Percentiles rank a stretch among this genome's conserved stretches.
phyloP scores from a whole-genome alignment of 2,888 invertebrate species.

The Hypena proboscidalis region DNA sequence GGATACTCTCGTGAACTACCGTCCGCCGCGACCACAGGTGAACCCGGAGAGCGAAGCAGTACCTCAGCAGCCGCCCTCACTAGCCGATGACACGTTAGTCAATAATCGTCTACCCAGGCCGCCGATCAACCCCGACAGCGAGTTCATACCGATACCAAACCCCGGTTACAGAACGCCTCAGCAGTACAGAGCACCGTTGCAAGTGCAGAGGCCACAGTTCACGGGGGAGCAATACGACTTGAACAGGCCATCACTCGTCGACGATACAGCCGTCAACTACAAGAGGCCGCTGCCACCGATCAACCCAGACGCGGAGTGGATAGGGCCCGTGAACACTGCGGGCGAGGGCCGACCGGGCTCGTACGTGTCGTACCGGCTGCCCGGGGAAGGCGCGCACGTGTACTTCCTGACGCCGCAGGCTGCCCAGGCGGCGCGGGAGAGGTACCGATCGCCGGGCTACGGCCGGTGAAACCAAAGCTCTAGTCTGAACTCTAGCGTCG shows the following conservation, averaged over 20 bases:
- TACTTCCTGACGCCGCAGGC: conserved; percentile 91
- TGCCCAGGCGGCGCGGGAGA: conserved; percentile 56
- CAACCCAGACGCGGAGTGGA: conserved; percentile 86
- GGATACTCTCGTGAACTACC: conserved; percentile 90
- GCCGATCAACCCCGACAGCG: conserved; percentile 89
- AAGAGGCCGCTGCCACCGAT: conserved; percentile 82
- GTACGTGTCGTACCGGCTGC: conserved; percentile 89
- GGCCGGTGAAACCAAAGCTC: conserved; percentile 83
- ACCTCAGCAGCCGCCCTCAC: conserved; percentile 70
- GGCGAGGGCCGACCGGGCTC: conserved; percentile 84
- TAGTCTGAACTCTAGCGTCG: conserved; percentile 75
- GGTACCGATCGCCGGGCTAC: conserved; percentile 73
- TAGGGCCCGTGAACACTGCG: conserved; percentile 77
- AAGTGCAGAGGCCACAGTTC: conserved; percentile 67
- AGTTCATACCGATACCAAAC: conserved; percentile 82
- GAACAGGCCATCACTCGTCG: conserved; percentile 68
- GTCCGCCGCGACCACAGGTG: conserved; percentile 87
- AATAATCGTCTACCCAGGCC: conserved; percentile 90
- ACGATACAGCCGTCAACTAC: conserved; percentile 86
- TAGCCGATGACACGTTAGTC: conserved; percentile 88
- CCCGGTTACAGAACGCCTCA: conserved; percentile 70
- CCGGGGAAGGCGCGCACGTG: conserved; percentile 91
- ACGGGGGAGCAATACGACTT: conserved; percentile 74
- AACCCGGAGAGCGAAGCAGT: conserved; percentile 88
- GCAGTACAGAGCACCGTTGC: conserved; percentile 63